Conservation (phyloP, 2,113 vertebrate genomes). For the Eira barbara region DNA sequence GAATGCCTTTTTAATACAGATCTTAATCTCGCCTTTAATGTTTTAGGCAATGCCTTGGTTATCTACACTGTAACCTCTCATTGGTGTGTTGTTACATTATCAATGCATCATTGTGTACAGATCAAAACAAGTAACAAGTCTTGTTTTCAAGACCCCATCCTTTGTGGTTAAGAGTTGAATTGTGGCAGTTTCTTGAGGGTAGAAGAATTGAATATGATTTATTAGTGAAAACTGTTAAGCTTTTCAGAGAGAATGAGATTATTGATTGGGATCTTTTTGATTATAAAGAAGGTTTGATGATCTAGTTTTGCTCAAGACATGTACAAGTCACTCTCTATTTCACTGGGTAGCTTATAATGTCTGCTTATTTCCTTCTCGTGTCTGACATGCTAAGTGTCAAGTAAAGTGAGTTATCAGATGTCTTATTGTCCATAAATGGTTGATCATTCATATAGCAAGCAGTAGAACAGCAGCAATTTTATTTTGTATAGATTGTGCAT, state of each 20-base stretch:
- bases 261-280: neutral
- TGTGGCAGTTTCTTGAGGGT: neutral
- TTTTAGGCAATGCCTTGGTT: neutral
- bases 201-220: neutral
- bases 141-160: neutral
- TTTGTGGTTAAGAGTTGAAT: neutral
- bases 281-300: neutral
- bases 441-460: neutral
- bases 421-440: neutral
- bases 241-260: neutral
- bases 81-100: neutral
- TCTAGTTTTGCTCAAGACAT: neutral
- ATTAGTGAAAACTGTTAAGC: neutral
- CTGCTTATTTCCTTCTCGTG: neutral
- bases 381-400: neutral
- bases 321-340: neutral
- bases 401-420: neutral
- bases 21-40: neutral
- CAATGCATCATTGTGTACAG: neutral
- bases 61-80: neutral
- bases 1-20: neutral
- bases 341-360: neutral
- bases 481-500: neutral
- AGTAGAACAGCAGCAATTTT: neutral
- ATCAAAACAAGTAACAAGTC: neutral